Conservation (phyloP, 2,113 vertebrate species). For the Cercocebus atys region DNA sequence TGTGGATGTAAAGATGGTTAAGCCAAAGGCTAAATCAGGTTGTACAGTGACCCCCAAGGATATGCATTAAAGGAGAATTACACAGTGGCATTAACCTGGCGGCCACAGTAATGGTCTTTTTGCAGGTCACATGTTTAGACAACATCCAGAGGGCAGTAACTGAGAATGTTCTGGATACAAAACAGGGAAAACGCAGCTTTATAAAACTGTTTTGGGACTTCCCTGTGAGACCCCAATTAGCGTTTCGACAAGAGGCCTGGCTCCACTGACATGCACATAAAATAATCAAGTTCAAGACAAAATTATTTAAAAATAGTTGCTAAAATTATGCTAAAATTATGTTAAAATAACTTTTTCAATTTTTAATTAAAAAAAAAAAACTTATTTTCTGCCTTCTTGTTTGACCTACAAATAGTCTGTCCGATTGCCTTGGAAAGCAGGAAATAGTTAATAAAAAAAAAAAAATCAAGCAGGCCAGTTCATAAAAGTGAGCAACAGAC, state of each 20-base stretch:
- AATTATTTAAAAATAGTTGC: conserved; percentile 20
- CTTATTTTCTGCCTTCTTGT: conserved; percentile 35
- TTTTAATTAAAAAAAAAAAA: neutral
- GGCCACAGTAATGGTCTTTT: neutral
- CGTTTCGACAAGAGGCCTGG: neutral
- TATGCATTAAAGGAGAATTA: neutral
- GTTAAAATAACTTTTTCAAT: neutral
- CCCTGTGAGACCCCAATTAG: conserved; percentile 39
- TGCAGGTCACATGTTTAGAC: neutral
- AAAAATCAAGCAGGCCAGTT: conserved; percentile 67
- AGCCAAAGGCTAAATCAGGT: neutral
- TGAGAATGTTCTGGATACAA: neutral
- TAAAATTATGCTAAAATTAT: neutral
- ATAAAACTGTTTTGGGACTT: conserved; percentile 17
- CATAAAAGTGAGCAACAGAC: conserved; percentile 78
- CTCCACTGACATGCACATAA: conserved; percentile 38
- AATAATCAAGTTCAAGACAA: conserved; percentile 44
- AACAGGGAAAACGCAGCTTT: neutral
- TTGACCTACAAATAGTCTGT: conserved; percentile 40
- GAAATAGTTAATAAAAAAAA: conserved; percentile 77
- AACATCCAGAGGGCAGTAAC: neutral
- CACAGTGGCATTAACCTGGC: neutral
- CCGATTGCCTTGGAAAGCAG: conserved; percentile 65
- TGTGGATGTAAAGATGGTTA: neutral
- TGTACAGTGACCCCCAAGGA: neutral